A percentile compares a stretch with the other conserved stretches of the same genome.
Conservation (phyloP, 2,888 invertebrate species). For the Plebejus argus region DNA sequence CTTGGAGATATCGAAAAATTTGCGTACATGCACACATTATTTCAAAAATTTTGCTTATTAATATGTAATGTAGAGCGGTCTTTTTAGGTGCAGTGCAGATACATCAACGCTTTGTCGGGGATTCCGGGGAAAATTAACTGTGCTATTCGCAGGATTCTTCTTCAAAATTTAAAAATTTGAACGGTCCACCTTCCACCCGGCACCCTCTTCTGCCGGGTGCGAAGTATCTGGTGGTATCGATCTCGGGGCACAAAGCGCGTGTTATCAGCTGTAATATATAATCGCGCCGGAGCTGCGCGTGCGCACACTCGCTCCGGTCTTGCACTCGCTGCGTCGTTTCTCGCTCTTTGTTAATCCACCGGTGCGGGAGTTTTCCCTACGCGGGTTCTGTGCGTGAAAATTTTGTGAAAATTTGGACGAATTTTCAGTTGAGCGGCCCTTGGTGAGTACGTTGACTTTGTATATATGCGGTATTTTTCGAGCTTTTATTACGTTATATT, state of each 20-base stretch:
- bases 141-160: background rate
- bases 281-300: conserved; percentile 62
- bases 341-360: conserved; percentile 62
- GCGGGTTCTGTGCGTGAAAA: conserved; percentile 65
- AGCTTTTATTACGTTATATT: background rate
- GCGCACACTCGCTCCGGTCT: conserved; percentile 70
- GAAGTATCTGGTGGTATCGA: conserved; percentile 26
- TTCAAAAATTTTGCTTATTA: too few species aligned
- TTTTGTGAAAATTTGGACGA: conserved; percentile 13
- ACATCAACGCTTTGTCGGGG: too few species aligned
- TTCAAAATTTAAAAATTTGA: background rate
- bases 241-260: conserved; percentile 47
- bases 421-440: background rate
- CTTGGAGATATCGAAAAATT: too few species aligned
- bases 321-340: conserved; percentile 62
- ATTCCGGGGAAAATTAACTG: too few species aligned
- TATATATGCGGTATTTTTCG: background rate
- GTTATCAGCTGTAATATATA: conserved; percentile 73
- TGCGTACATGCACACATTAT: too few species aligned
- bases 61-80: too few species aligned
- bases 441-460: background rate
- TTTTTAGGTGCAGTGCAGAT: too few species aligned
- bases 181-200: background rate
- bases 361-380: conserved; percentile 63
- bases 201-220: background rate